Evolutionary conservation across 2,113 vertebrate genomes (phyloP).

Genomic region (Indicator indicator): DNA sequence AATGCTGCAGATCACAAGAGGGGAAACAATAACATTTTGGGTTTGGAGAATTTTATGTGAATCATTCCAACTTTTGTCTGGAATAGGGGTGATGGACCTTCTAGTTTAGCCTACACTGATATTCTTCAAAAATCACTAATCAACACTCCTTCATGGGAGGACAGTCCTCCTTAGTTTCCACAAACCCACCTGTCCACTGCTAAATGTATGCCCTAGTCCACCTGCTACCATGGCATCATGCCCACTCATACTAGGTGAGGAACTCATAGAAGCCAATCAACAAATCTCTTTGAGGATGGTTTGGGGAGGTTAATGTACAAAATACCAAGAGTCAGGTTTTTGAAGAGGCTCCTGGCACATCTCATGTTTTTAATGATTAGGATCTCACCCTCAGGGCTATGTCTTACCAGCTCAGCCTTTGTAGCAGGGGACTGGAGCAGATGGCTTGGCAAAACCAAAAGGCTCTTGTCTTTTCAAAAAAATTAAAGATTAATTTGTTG

Average conservation of each 20-base stretch:
- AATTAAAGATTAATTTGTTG: constrained; percentile 59
- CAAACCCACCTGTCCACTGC: background rate
- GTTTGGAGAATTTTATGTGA: background rate
- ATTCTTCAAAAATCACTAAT: background rate
- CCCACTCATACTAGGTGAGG: constrained; percentile 7
- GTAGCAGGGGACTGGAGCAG: constrained; percentile 19
- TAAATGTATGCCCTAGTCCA: constrained; percentile 5
- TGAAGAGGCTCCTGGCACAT: constrained; percentile 11
- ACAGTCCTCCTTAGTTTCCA: background rate
- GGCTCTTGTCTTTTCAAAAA: constrained; percentile 8
- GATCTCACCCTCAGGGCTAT: background rate
- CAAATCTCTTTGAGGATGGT: background rate
- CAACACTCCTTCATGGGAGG: background rate
- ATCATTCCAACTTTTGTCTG: background rate
- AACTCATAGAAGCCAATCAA: constrained; percentile 8
- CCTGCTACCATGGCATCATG: background rate
- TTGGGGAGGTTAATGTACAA: background rate
- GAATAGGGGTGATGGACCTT: background rate
- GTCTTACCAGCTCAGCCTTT: background rate
- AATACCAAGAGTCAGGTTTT: constrained; percentile 19
- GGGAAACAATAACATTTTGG: background rate
- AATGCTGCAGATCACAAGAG: background rate
- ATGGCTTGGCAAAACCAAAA: constrained; percentile 38
- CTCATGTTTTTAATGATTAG: constrained; percentile 48
- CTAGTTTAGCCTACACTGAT: background rate